Base-by-base conservation (phyloP, 2,888 invertebrate species). In the Congeria kusceri region DNA sequence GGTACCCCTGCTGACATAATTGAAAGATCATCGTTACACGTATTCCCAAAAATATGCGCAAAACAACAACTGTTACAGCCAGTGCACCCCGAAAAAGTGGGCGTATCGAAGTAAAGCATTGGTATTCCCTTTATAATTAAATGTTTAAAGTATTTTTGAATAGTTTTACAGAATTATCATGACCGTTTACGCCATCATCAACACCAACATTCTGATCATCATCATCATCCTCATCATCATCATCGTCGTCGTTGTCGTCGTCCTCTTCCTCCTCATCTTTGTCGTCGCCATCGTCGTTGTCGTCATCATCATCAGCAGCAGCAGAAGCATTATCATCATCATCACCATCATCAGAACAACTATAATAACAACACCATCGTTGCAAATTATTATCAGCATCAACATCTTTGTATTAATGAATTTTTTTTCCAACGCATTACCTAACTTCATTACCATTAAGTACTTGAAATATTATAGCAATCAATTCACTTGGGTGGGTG, bases 321-420 rank as follows among this genome's bases (percentile, higher is more conserved):
- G 13, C 56, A 56, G 13, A 13, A 56, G 13, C 56, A 56, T 56
- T n/a, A 56, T 56, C 56, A 56, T 56, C n/a, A 56, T 56, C 56
- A 56, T 56, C 56, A 56, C n/a, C 56, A n/a, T 56, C 56, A n/a
- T 56, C 56, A n/a, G 13, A n/a, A n/a, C 56, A 4, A 18, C 56
- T 18, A 18, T n/a, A n/a, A 2, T 11, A 56, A 18, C 39, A 39
- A 13, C 39, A 39, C 15, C 11, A 39, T 39, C 39, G 9, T 39
- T 15, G n/a, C n/a, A n/a, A n/a, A 56, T 56, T n/a, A 4, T 56
- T n/a, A 56, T 56, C 56, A 56, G 1, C 56, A 56, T 56, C 56
- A 56, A 18, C 56, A 56, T 56, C 56, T 4, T 27, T n/a, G 15
- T 46, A 11, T 15, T 46, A 11, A 46, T 46, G 13, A 46, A 15